Evolutionary conservation across 2,113 vertebrate genomes (phyloP).

Genomic region (Phylloscopus whistleri): DNA sequence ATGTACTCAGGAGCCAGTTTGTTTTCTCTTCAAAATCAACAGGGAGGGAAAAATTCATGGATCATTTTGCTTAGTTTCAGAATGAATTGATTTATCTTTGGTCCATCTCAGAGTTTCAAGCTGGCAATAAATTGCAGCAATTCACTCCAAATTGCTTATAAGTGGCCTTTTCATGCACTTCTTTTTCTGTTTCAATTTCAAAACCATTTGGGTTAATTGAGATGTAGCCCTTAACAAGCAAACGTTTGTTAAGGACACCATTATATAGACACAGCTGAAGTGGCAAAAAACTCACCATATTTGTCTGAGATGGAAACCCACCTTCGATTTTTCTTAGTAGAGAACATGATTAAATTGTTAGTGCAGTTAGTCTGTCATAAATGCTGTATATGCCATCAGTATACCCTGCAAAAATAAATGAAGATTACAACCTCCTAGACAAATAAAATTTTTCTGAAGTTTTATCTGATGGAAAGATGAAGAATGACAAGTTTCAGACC

Average conservation of each 20-base stretch:
- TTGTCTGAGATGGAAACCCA: not conserved
- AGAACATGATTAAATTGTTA: not conserved
- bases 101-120: not conserved
- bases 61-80: not conserved
- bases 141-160: not conserved
- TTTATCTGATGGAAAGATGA: not conserved
- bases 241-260: not conserved
- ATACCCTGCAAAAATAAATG: not conserved
- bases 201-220: conserved; percentile 20
- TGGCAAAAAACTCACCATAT: not conserved
- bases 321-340: not conserved
- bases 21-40: not conserved
- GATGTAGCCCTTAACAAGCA: not conserved
- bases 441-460: not conserved
- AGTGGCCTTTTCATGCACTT: not conserved
- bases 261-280: not conserved
- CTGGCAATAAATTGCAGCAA: conserved; percentile 19
- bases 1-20: not conserved
- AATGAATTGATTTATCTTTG: conserved; percentile 13
- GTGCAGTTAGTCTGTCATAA: not conserved
- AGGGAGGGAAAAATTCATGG: not conserved
- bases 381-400: not conserved
- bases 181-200: conserved; percentile 7
- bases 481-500: not conserved
- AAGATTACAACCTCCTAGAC: not conserved